These are phyloP conservation scores for Drosophila aldrichi DNA, from an alignment of 2,888 invertebrate species.

Conservation along the genomic window DNA sequence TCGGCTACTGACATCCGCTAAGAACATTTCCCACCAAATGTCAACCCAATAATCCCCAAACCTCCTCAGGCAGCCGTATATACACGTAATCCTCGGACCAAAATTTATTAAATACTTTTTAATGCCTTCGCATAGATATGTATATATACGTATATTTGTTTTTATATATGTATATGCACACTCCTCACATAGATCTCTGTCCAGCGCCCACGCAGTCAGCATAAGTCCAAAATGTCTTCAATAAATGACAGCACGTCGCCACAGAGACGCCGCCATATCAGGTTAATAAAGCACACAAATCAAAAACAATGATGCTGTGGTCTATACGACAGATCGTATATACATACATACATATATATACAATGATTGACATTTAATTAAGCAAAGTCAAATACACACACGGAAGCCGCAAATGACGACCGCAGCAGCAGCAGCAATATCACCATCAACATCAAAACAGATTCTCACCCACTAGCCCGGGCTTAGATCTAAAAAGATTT, in stretches of 20 bases:
- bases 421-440: constrained; percentile 22
- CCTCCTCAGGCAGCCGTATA: constrained; percentile 24
- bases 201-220: constrained; percentile 67
- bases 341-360: constrained; percentile 5
- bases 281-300: constrained; percentile 74
- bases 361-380: constrained; percentile 79
- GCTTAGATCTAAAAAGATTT: constrained; percentile 43
- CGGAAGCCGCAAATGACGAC: constrained; percentile 65
- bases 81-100: constrained; percentile 67
- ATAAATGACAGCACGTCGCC: constrained; percentile 58
- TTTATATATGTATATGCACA: background rate
- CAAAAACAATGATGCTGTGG: constrained; percentile 67
- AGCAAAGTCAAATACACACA: constrained; percentile 73
- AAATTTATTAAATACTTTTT: constrained; percentile 77
- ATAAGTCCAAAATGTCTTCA: constrained; percentile 51
- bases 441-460: background rate
- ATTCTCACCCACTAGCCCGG: constrained; percentile 65
- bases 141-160: constrained; percentile 13
- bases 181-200: constrained; percentile 47
- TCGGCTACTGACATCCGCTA: constrained; percentile 48
- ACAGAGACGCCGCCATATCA: constrained; percentile 68
- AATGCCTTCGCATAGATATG: constrained; percentile 53
- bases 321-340: constrained; percentile 26
- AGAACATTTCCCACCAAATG: constrained; percentile 77
- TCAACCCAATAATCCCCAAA: constrained; percentile 54